These are phyloP conservation scores for Lordiphosa fenestrarum DNA, from an alignment of 2,888 invertebrate species.

Conservation along the genomic window DNA sequence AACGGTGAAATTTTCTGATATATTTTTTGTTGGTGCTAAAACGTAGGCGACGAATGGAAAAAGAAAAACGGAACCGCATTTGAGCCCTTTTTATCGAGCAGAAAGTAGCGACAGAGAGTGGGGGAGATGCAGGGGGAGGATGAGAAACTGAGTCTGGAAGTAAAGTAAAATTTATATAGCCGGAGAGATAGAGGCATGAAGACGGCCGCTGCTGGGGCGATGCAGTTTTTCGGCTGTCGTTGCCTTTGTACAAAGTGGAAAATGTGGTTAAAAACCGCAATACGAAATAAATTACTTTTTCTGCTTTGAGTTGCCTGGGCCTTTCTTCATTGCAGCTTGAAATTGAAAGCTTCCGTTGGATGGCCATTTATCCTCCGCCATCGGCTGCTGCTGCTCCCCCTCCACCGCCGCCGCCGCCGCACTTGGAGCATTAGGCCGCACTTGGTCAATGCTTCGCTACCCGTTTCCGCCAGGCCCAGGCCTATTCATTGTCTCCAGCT, in stretches of 20 bases:
- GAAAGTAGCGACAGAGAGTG: slow-evolving; percentile 23
- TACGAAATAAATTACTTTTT: slow-evolving; percentile 74
- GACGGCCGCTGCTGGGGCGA: slow-evolving; percentile 25
- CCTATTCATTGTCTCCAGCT: slow-evolving; percentile 13
- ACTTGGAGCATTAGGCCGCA: slow-evolving; percentile 64
- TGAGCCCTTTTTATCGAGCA: slow-evolving; percentile 70
- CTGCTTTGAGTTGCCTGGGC: slow-evolving; percentile 60
- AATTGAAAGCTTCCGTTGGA: slow-evolving; percentile 71
- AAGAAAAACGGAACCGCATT: slow-evolving; percentile 68
- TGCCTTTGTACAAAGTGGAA: slow-evolving; percentile 72
- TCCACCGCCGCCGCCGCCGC: slow-evolving; percentile 6
- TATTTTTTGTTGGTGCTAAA: slow-evolving; percentile 48
- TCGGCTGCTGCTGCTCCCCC: too few species aligned
- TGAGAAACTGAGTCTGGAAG: slow-evolving; percentile 6
- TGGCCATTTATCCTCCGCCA: slow-evolving; percentile 50
- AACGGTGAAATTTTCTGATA: slow-evolving; percentile 36
- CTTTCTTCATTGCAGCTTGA: slow-evolving; percentile 61
- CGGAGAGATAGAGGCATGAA: slow-evolving; percentile 37
- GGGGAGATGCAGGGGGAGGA: neutral
- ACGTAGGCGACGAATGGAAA: slow-evolving; percentile 45
- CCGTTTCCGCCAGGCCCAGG: slow-evolving; percentile 51
- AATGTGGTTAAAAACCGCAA: slow-evolving; percentile 75
- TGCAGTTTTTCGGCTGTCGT: slow-evolving; percentile 60
- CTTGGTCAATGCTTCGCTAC: slow-evolving; percentile 52
- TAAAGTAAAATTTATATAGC: slow-evolving; percentile 59